Evolutionary conservation across 1,140 invertebrate genomes (phyloP), one percentile per base, ranked within the genome.

Genomic region (Mizuhopecten yessoensis): DNA sequence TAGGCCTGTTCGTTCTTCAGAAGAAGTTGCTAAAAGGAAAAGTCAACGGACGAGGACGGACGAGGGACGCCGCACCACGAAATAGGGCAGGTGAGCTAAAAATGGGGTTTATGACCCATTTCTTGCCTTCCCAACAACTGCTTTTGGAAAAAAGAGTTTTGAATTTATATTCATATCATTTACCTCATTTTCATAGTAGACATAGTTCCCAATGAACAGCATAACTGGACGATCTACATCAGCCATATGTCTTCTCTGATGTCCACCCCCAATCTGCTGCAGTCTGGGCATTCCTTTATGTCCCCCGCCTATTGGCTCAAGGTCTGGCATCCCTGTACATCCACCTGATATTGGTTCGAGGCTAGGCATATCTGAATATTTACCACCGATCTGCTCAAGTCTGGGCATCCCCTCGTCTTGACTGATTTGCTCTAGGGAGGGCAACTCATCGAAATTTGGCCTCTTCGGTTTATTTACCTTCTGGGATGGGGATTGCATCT

Each of bases 271-370:
- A 29, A 49, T 20, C 3, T 33, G 49, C 49, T 92, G 89, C n/a
- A 90, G 57, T n/a, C 45, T 34, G 9, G 91, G 91, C 91, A 90
- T 92, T n/a, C 88, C 91, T 88, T 90, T 75, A 9, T 33, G n/a
- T 39, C 34, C 87, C 5, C 36, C 13, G 17, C 57, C 57, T 29
- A 75, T 75, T 5, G 1, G 57, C n/a, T 88, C 87, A 88, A 88
- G 87, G 87, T 34, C 11, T 33, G 87, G 87, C 87, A 88, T 88
- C 15, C 39, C 87, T 34, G 34, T 7, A 88, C 45, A 39, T 42
- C 17, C 29, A 39, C 39, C 29, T 10, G 33, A 2, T 34, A 87
- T 42, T 86, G 87, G 90, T 45, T 90, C 87, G 33, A 90, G 49
- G 13, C 87, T 34, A 36, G 90, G 90, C 90, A 90, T 90, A 7